These are phyloP conservation scores for Dipodomys stephensi DNA, from an alignment of 2,113 vertebrate genomes.

Conservation along the genomic window DNA sequence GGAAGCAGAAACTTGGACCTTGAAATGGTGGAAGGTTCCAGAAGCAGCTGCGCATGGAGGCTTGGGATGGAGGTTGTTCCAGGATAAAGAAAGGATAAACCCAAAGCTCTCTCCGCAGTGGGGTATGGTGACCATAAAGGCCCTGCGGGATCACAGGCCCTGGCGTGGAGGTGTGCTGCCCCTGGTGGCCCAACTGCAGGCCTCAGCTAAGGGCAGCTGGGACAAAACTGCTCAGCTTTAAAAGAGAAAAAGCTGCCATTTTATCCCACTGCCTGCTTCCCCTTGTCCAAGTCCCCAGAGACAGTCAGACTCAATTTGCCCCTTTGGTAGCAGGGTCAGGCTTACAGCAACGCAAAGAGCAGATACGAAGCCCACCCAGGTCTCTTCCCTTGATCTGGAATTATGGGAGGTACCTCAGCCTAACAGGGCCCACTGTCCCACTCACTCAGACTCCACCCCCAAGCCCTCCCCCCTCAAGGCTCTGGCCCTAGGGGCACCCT, in stretches of 20 bases:
- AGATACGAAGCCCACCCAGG: background rate
- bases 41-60: constrained; percentile 3
- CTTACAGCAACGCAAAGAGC: background rate
- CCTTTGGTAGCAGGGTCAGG: background rate
- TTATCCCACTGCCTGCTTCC: background rate
- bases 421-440: background rate
- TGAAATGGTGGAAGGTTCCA: constrained; percentile 57
- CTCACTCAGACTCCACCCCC: background rate
- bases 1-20: constrained; percentile 44
- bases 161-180: too few species aligned
- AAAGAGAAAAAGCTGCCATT: background rate
- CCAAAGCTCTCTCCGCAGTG: background rate
- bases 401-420: background rate
- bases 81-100: background rate
- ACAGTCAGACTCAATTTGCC: background rate
- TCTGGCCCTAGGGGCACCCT: background rate
- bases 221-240: background rate
- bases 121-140: background rate
- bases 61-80: background rate
- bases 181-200: too few species aligned
- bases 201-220: background rate
- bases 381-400: background rate
- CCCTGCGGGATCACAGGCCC: background rate
- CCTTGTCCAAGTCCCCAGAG: background rate
- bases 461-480: background rate